These are phyloP conservation scores for Taphrorychus bicolor DNA, from an alignment of 2,888 invertebrate species.

Conservation along the genomic window DNA sequence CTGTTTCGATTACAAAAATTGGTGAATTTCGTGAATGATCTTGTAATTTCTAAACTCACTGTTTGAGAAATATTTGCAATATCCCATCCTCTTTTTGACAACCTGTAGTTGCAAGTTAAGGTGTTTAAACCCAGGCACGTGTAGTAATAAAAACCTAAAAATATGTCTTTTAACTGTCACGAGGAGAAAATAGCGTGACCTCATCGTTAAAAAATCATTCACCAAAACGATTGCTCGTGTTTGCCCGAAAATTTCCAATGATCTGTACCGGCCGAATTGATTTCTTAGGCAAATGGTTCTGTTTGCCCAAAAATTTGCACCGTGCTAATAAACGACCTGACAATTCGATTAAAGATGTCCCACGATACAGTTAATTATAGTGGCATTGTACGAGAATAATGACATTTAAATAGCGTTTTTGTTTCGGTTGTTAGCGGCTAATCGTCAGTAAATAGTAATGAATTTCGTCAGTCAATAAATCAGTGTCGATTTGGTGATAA, in stretches of 20 bases:
- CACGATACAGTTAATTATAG: not conserved
- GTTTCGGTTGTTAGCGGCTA: slow-evolving; percentile 3
- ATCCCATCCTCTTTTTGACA: too few relatives aligned
- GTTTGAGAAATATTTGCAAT: too few relatives aligned
- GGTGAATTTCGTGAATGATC: too few relatives aligned
- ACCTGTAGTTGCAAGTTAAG: too few relatives aligned
- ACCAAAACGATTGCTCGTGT: not conserved
- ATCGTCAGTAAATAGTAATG: not conserved
- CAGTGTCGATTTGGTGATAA: not conserved
- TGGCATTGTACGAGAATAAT: slow-evolving; percentile 8
- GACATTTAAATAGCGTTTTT: not conserved
- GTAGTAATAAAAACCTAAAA: too few relatives aligned
- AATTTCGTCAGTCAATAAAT: not conserved
- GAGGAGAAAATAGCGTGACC: not conserved
- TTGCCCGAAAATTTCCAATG: not conserved
- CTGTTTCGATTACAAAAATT: too few relatives aligned
- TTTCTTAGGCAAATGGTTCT: not conserved
- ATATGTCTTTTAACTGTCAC: too few relatives aligned
- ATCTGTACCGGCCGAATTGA: not conserved
- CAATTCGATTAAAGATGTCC: slow-evolving; percentile 8
- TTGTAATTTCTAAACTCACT: too few relatives aligned
- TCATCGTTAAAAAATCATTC: not conserved
- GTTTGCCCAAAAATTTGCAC: not conserved
- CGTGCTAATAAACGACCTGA: not conserved
- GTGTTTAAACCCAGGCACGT: not conserved